Base-by-base conservation (phyloP, 2,797 vertebrate genomes). In the Menidia menidia region DNA sequence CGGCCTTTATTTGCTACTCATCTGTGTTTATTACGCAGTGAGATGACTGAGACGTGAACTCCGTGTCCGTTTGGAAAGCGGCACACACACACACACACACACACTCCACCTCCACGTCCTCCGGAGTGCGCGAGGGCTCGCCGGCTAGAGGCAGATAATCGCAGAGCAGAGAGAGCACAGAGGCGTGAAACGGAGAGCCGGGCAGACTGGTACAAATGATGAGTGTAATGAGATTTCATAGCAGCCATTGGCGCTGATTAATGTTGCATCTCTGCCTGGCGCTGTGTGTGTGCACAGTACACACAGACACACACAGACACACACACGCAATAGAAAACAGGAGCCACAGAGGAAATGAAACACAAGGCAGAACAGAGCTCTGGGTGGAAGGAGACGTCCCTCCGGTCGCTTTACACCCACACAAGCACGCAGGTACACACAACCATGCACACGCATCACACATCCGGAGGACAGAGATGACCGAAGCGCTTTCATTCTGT, bases 191-290 rank as follows among this genome's bases (percentile, higher is more conserved):
- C 82, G 71, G 70, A 75, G 85, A 88, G 75, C 70, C 51, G 56
- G 83, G 73, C 83, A 82, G 90, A 88, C 91, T 80, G 78, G 83
- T 90, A 91, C 91, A 94, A 93, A 94, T 91, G 93, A 93, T 90
- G 90, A 93, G 84, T 77, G 79, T 94, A 94, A 95, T 94, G 91
- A 94, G 92, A 94, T 94, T 94, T 95, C 90, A 93, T 93, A 92
- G 91, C 92, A 93, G 91, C 93, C 90, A 92, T 92, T 78, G 83
- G 92, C 76, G 2, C 78, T 92, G 91, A 94, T 94, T 94, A 94
- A 93, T 95, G 90, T 91, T 30, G 69, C 64, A 60, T 91, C 88
- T 86, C 86, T 72, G 83, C 81, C 66, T 73, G 66, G 81, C 68
- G 71, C 71, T 45, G 50, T 61, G 75, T 77, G 77, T 66, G 43